Evolutionary conservation across 2,888 invertebrate species (phyloP).

Genomic region (Tenthredo distinguenda): DNA sequence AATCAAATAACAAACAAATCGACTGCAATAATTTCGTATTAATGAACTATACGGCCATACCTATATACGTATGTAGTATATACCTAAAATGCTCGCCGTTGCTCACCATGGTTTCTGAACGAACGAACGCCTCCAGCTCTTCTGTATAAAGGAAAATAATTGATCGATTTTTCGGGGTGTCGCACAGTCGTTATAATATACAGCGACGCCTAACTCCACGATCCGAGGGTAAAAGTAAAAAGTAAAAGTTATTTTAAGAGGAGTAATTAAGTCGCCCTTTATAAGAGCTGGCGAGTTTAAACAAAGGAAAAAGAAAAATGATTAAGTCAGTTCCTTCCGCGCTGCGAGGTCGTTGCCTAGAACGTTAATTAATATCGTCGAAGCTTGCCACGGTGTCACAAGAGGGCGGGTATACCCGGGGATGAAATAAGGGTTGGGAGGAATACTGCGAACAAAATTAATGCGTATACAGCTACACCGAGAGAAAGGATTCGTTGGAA

Average conservation of each 20-base stretch:
- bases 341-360: slow-evolving; percentile 18
- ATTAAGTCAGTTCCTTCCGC: slow-evolving; percentile 43
- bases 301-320: slow-evolving; percentile 42
- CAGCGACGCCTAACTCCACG: not conserved
- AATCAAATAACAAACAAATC: slow-evolving; percentile 44
- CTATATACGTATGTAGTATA: not conserved
- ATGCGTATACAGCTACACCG: not conserved
- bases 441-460: not conserved
- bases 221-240: not conserved
- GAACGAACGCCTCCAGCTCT: not conserved
- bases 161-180: not conserved
- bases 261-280: slow-evolving; percentile 33
- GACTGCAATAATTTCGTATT: slow-evolving; percentile 45
- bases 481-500: not conserved
- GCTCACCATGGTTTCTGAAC: not conserved
- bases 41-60: slow-evolving; percentile 19
- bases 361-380: slow-evolving; percentile 47
- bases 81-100: not conserved
- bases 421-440: not conserved
- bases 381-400: slow-evolving; percentile 38
- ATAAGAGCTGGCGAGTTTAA: slow-evolving; percentile 15
- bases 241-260: slow-evolving; percentile 25
- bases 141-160: not conserved
- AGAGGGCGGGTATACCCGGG: not conserved
- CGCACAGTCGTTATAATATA: slow-evolving; percentile 4